Evolutionary conservation across 2,797 vertebrate genomes (phyloP), one percentile per base, ranked within the genome.

Genomic region (Phoebastria nigripes): DNA sequence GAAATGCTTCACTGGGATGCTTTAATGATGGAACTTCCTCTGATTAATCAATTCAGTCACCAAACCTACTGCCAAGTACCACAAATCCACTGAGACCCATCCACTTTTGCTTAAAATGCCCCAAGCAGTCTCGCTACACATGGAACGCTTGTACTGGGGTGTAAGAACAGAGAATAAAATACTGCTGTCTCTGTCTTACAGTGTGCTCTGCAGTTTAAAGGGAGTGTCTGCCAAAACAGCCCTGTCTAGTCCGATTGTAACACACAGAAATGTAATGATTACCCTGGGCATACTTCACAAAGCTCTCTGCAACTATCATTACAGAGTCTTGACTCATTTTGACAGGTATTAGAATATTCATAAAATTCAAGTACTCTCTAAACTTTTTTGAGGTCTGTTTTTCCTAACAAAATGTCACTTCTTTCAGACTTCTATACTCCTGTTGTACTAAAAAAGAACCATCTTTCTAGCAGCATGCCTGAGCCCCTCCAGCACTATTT

Each of bases 281-380:
- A 96, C 71, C 67, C 81, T 78, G 76, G 91, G 89, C 87, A 94
- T 2, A 87, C 90, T 94, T 96, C 94, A 92, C 69, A 78, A 66
- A 84, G 89, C 73, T 86, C 55, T 86, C 82, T 33, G 52, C 52
- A 94, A 80, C 61, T 42, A 82, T 69, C 91, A 83, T 76, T 89
- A 94, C 52, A 90, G 52, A 89, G 87, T 66, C 93, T 49, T 96
- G 96, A 97, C 83, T 98, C 91, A 85, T 87, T 94, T 37, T 95
- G 93, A 96, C 91, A 97, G 85, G 84, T 90, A 96, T 82, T 91
- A 96, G 88, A 97, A 97, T 82, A 97, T 94, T 97, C 94, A 93
- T 55, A 95, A 96, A 96, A 93, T 83, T 89, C 90, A 96, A 97
- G 76, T 78, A 94, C 82, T 84, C 82, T 91, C 85, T 52, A 49